These are phyloP conservation scores for Zelostemma sp. DNA, from an alignment of 1,140 invertebrate species.

Conservation along the genomic window DNA sequence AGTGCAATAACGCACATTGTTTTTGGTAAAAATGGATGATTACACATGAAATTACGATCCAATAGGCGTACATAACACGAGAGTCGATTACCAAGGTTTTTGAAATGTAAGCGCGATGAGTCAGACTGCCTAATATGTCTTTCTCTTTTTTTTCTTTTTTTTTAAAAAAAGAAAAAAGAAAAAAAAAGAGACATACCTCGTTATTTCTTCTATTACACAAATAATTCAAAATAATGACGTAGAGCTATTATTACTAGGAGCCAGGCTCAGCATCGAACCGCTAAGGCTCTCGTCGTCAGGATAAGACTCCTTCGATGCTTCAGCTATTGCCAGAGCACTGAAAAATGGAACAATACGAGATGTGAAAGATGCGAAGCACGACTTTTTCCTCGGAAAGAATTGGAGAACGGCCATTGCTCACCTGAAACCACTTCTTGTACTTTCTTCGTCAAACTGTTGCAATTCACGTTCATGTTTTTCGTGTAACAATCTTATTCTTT, in stretches of 20 bases:
- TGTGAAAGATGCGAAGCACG: background rate
- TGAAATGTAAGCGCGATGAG: constrained; percentile 42
- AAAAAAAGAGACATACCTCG: constrained; percentile 59
- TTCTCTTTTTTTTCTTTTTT: too few species aligned
- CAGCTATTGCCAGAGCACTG: constrained; percentile 89
- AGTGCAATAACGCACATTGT: constrained; percentile 41
- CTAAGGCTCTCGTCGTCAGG: constrained; percentile 90
- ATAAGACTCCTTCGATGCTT: constrained; percentile 88
- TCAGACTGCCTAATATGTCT: constrained; percentile 54
- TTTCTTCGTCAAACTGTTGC: constrained; percentile 95
- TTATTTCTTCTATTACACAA: constrained; percentile 55
- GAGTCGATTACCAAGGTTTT: constrained; percentile 34
- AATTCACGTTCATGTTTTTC: constrained; percentile 91
- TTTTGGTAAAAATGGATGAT: constrained; percentile 45
- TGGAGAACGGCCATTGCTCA: too few species aligned
- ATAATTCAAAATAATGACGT: constrained; percentile 78
- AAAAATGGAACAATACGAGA: constrained; percentile 49
- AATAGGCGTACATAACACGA: constrained; percentile 57
- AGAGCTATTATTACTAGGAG: constrained; percentile 94
- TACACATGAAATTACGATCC: constrained; percentile 50
- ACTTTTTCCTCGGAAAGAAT: too few species aligned
- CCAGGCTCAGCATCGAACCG: constrained; percentile 93
- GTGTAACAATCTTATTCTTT: constrained; percentile 87
- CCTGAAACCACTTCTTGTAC: constrained; percentile 91
- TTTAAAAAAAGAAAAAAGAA: too few species aligned